A percentile compares a stretch with the other conserved stretches of the same genome.
Conservation (phyloP, 2,888 invertebrate genomes). For the Meghimatium bilineatum region DNA sequence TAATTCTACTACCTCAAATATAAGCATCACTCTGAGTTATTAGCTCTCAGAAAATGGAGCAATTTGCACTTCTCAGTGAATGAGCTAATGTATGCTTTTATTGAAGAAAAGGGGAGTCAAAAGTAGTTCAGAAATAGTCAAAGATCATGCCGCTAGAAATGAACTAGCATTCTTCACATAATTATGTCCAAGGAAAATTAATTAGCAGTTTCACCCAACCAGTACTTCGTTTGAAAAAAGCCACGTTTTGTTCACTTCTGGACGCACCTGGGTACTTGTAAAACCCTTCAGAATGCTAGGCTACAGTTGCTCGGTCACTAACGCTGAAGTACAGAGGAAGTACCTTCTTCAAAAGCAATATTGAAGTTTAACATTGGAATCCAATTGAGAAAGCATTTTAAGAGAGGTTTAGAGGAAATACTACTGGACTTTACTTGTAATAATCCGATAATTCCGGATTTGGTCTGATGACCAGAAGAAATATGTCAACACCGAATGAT, state of each 20-base stretch:
- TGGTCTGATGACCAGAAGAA: no score
- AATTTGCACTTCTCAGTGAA: no score
- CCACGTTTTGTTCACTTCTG: neutral
- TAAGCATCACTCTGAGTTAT: no score
- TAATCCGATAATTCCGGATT: no score
- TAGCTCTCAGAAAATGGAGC: no score
- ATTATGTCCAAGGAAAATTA: neutral
- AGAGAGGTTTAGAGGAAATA: no score
- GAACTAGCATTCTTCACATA: neutral
- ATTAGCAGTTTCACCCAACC: neutral
- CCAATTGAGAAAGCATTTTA: neutral
- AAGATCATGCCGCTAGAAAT: neutral
- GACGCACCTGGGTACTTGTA: neutral
- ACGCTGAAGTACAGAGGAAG: neutral
- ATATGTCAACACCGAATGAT: no score
- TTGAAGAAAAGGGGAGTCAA: no score
- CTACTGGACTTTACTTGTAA: no score
- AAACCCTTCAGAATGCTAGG: neutral
- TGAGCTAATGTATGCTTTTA: no score
- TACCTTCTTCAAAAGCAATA: neutral
- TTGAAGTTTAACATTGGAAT: neutral
- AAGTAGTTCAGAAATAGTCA: neutral
- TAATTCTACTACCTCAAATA: no score
- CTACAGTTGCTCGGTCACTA: neutral
- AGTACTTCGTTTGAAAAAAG: neutral